Evolutionary conservation across 2,888 invertebrate species (phyloP).

Genomic region (Gonocerus acuteangulatus): DNA sequence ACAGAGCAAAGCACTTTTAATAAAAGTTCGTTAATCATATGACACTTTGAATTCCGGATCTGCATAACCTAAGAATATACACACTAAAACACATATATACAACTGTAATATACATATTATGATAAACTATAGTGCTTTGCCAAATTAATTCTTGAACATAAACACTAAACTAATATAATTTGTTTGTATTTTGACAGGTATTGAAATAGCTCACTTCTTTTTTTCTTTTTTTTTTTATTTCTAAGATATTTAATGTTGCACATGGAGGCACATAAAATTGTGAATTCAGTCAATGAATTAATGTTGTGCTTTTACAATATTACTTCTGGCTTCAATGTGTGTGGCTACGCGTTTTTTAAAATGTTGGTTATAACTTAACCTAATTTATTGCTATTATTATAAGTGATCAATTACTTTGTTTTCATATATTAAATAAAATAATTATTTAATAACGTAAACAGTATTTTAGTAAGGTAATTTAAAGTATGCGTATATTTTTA

Average conservation of each 20-base stretch:
- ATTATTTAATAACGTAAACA: too few species aligned
- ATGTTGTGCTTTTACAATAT: constrained; percentile 1
- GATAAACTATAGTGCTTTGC: constrained; percentile 13
- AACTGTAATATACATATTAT: constrained; percentile 26
- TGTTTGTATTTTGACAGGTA: background rate
- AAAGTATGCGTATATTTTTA: too few species aligned
- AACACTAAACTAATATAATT: background rate
- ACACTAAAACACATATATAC: constrained; percentile 24
- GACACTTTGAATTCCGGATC: constrained; percentile 33
- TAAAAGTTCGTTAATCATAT: constrained; percentile 22
- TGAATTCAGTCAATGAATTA: constrained; percentile 12
- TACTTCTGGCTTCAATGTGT: background rate
- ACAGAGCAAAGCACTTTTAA: constrained; percentile 30
- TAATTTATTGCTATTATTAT: constrained; percentile 23
- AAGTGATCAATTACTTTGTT: background rate
- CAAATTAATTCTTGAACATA: background rate
- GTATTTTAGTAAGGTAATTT: too few species aligned
- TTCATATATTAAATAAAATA: too few species aligned
- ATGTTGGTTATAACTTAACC: background rate
- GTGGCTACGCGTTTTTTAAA: background rate
- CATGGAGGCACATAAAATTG: constrained; percentile 13
- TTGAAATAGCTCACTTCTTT: background rate
- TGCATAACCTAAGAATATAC: constrained; percentile 17
- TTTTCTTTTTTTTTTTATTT: background rate
- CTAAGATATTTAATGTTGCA: background rate